These are phyloP conservation scores for Brachionichthys hirsutus DNA, from an alignment of 2,113 vertebrate species.

Conservation along the genomic window DNA sequence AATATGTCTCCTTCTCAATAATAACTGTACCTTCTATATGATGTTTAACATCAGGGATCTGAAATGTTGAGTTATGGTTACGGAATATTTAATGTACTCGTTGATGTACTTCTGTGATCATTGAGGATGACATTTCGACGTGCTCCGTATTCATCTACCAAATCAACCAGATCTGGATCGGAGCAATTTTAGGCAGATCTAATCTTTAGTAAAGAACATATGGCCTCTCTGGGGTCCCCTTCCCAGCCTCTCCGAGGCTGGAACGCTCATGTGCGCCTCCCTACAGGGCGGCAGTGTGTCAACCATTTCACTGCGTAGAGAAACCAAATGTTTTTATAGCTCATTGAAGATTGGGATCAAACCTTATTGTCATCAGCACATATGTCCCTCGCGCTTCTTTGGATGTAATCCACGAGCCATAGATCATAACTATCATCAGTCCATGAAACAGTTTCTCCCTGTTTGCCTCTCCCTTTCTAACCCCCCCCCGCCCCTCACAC, in stretches of 20 bases:
- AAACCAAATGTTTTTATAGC: constrained; percentile 30
- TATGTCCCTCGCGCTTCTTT: constrained; percentile 3
- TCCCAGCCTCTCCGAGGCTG: constrained; percentile 2
- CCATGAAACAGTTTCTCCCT: background rate
- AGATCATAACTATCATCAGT: constrained; percentile 5
- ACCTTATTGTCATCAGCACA: constrained; percentile 11
- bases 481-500: background rate
- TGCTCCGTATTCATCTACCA: too few relatives aligned
- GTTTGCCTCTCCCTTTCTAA: constrained; percentile 4
- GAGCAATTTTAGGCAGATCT: background rate
- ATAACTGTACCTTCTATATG: background rate
- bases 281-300: constrained; percentile 19
- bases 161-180: too few relatives aligned
- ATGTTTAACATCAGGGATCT: background rate
- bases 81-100: background rate
- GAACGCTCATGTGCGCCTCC: background rate
- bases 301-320: constrained; percentile 9
- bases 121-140: too few relatives aligned
- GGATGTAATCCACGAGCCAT: constrained; percentile 21
- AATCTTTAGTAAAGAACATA: constrained; percentile 15
- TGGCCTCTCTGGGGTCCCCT: constrained; percentile 11
- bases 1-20: background rate
- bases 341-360: constrained; percentile 14
- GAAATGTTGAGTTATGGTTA: background rate
- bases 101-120: too few relatives aligned